A percentile compares a stretch with the other conserved stretches of the same genome.
phyloP scores from a whole-genome alignment of 2,113 vertebrate genomes.

The Prunella fulvescens region DNA sequence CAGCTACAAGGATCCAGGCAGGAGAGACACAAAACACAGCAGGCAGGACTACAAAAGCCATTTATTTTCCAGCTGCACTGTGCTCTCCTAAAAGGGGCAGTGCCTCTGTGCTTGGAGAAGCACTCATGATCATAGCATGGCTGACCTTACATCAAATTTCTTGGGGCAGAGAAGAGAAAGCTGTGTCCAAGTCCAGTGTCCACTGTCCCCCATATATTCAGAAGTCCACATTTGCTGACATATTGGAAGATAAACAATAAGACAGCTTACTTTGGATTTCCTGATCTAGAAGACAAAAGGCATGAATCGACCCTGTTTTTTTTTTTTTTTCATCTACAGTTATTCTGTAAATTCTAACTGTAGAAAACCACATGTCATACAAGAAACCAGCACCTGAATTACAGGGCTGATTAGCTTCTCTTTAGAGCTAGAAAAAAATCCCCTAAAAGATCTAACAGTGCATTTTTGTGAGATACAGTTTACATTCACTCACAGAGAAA shows the following conservation, averaged over 20 bases:
- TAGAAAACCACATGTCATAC: neutral
- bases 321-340: neutral
- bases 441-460: neutral
- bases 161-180: neutral
- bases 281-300: neutral
- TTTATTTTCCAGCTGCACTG: neutral
- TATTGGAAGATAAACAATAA: neutral
- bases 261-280: neutral
- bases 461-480: neutral
- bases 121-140: fast-evolving
- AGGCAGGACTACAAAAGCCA: neutral
- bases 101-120: neutral
- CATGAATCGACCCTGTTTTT: fast-evolving
- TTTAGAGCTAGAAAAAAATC: neutral
- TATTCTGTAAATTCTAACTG: neutral
- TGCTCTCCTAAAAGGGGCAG: neutral
- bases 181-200: neutral
- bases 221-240: neutral
- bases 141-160: neutral
- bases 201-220: neutral
- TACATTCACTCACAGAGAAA: neutral
- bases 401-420: neutral
- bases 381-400: neutral
- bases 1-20: neutral
- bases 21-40: neutral